A percentile compares a stretch with the other conserved stretches of the same genome.
Evolutionary conservation across 2,888 invertebrate species (phyloP).

Genomic region (Tipula vernalis): DNA sequence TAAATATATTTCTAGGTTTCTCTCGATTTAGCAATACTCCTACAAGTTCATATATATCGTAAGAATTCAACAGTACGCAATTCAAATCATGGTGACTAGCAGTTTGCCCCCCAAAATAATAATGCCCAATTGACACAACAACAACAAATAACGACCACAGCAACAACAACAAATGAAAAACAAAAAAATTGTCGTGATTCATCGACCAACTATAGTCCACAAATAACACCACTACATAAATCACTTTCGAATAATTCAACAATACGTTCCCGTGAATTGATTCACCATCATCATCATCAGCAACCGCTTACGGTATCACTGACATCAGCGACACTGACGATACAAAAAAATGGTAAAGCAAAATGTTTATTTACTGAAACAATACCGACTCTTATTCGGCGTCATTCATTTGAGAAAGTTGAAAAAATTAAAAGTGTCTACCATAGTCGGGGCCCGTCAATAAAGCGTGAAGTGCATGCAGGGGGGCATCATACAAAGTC

Average conservation of each 20-base stretch:
- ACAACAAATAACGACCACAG: neutral
- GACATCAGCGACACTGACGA: neutral
- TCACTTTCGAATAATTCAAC: neutral
- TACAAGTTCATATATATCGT: constrained; percentile 55
- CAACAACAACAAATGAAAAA: neutral
- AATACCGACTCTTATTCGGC: constrained; percentile 6
- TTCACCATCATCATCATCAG: neutral
- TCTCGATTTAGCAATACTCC: constrained; percentile 48
- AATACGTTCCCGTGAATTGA: neutral
- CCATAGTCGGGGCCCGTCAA: constrained; percentile 5
- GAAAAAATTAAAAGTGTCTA: neutral
- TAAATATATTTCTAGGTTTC: constrained; percentile 47
- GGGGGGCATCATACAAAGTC: neutral
- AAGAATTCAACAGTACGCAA: constrained; percentile 41
- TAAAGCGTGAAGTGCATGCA: neutral
- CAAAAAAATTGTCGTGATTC: neutral
- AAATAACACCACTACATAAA: neutral
- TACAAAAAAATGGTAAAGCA: neutral
- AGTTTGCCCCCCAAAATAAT: constrained; percentile 41
- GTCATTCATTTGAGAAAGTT: constrained; percentile 12
- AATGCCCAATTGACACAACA: constrained; percentile 13
- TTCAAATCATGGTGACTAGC: constrained; percentile 50
- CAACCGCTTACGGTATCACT: neutral
- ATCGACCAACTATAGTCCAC: neutral
- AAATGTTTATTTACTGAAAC: constrained; percentile 5